Base-by-base conservation (phyloP, 2,113 vertebrate species). In the Tor tambroides region DNA sequence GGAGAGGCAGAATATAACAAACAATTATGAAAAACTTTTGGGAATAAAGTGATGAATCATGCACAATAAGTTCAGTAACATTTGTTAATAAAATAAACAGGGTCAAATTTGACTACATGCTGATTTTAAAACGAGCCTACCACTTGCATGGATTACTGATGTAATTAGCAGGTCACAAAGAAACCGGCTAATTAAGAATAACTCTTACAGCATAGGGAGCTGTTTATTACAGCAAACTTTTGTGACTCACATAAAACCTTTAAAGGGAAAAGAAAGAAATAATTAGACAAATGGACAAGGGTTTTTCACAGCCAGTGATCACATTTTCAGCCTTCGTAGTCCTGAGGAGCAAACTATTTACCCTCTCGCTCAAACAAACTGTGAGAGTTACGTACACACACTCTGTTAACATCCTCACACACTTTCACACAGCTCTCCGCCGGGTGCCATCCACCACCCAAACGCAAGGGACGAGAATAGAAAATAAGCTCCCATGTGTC, bases 301-400 rank as follows among this genome's bases (percentile, higher is more conserved):
- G 28, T 32, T 32, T 79, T 79, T 79, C 49, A 38, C 38, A 30
- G 80, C 2, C n/a, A 69, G 38, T 49, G 23, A 43, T 72, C 21
- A 69, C n/a, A 38, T 54, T 35, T 72, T 43, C 41, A 83, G 63
- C 6, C 81, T 54, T 83, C 46, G 0, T 38, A 32, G 61, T 49
- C 38, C 10, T 19, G 38, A 82, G n/a, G 26, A 82, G 41, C 61
- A 65, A 83, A 72, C 81, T 83, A 83, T 83, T 72, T 83, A 86
- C 78, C 49, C 78, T 80, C 85, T 69, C 61, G 19, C 61, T 69
- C 67, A 30, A 91, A 92, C 87, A 93, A 91, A 94, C 93, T 92
- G 92, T 91, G 87, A 92, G 91, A 92, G 89, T 90, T 80, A 86
- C 59, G 14, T 17, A 32, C 30, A 43, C 30, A 43, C 28, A 78